Evolutionary conservation across 2,888 invertebrate genomes (phyloP).

Genomic region (Dryomyza anilis): DNA sequence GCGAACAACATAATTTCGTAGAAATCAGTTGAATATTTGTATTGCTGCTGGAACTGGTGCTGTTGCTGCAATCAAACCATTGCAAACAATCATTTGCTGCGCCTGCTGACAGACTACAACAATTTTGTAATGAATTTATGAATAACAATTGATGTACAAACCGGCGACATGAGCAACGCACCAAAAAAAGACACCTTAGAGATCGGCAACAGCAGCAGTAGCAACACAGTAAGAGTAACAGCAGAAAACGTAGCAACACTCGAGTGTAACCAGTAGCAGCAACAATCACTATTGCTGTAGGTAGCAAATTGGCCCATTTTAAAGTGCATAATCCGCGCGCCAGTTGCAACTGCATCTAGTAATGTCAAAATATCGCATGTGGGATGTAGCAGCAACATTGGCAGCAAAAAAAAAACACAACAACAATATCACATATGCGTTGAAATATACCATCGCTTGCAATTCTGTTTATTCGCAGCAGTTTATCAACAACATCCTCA

Average conservation of each 20-base stretch:
- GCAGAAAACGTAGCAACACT: background rate
- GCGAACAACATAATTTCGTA: too few species aligned
- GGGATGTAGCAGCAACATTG: constrained; percentile 1
- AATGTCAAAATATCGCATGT: background rate
- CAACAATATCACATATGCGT: background rate
- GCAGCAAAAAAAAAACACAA: constrained; percentile 1
- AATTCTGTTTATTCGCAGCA: too few species aligned
- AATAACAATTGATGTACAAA: constrained; percentile 18
- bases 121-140: constrained; percentile 26
- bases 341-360: background rate
- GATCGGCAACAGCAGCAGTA: too few species aligned
- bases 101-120: constrained; percentile 8
- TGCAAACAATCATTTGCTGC: too few species aligned
- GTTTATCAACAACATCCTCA: constrained; percentile 18
- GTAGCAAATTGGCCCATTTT: constrained; percentile 26
- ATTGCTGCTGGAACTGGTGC: too few species aligned
- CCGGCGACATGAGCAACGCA: background rate
- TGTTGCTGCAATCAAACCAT: too few species aligned
- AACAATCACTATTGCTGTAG: constrained; percentile 27
- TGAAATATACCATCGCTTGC: constrained; percentile 11
- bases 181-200: background rate
- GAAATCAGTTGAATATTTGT: too few species aligned
- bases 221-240: background rate
- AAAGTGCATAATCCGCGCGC: background rate
- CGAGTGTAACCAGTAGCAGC: constrained; percentile 49